These are phyloP conservation scores for Drosophila kokeensis DNA, from an alignment of 2,888 invertebrate genomes.

Conservation along the genomic window DNA sequence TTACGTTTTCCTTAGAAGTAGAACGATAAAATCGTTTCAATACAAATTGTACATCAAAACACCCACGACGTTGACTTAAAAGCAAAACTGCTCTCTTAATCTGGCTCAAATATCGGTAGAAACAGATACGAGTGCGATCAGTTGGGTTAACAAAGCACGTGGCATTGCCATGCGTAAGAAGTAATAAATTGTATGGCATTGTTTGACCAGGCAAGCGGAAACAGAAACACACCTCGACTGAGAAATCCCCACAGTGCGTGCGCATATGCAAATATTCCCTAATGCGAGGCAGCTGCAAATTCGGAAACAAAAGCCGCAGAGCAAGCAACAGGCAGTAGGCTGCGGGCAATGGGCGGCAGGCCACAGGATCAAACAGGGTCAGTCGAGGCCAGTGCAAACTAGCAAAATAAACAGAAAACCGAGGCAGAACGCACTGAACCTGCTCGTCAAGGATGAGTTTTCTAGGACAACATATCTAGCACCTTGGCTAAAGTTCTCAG, in stretches of 20 bases:
- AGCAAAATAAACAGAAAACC: slow-evolving; percentile 51
- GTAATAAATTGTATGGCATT: slow-evolving; percentile 48
- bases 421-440: slow-evolving; percentile 59
- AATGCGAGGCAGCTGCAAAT: slow-evolving; percentile 65
- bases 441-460: slow-evolving; percentile 52
- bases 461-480: slow-evolving; percentile 20
- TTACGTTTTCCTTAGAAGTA: slow-evolving; percentile 23
- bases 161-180: slow-evolving; percentile 52
- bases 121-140: slow-evolving; percentile 48
- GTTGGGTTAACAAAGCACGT: slow-evolving; percentile 62
- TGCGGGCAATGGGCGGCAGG: slow-evolving; percentile 27
- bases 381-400: slow-evolving; percentile 46
- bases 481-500: slow-evolving; percentile 25
- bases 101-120: slow-evolving; percentile 41
- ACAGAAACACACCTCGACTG: slow-evolving; percentile 14
- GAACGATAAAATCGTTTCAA: slow-evolving; percentile 25
- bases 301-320: slow-evolving; percentile 46
- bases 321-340: slow-evolving; percentile 60
- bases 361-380: slow-evolving; percentile 69
- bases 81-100: slow-evolving; percentile 6
- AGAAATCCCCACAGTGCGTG: slow-evolving; percentile 69
- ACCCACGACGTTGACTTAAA: slow-evolving; percentile 37
- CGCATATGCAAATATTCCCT: slow-evolving; percentile 70
- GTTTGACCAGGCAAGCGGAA: slow-evolving; percentile 43
- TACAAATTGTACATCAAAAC: slow-evolving; percentile 41